Base-by-base conservation (phyloP, 1,140 invertebrate species). In the Asbolus verrucosus region DNA sequence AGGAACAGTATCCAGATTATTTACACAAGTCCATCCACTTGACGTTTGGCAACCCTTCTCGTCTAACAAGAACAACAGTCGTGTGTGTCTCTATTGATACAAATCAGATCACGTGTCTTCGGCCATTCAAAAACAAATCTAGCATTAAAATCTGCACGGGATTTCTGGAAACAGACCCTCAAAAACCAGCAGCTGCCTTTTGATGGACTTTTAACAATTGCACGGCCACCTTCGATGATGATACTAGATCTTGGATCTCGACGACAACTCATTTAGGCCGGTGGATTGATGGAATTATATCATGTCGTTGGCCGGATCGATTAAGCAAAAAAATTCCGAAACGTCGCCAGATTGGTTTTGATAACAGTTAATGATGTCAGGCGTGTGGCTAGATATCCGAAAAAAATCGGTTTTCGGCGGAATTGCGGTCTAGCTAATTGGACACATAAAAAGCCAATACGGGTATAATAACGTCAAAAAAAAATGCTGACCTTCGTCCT, bases 241-340 rank as follows among this genome's bases (percentile, higher is more conserved):
- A 39, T 59, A 66, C 65, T 69, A 54, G 27, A n/a, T 15, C 11
- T 31, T 13, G 30, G 24, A 18, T 59, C 5, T 24, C 43, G 71
- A 54, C 60, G 71, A 73, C 71, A 70, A 73, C 71, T 73, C 61
- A 72, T 72, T 72, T 69, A n/a, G n/a, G n/a, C n/a, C n/a, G n/a
- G n/a, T n/a, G n/a, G n/a, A n/a, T n/a, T n/a, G n/a, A n/a, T 63
- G 19, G 31, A 13, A 27, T 36, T 36, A 36, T 36, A 36, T 36
- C 6, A 8, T 30, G 27, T 30, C 4, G 2, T 38, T 9, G 33
- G 33, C 3, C 6, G 33, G 6, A 38, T 38, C 39, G 39, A 43
- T 43, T 43, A 43, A 43, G 39, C 15, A 15, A 43, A 43, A 43
- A 43, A 43, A 27, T 4, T 27, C 13, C 5, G 39, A 1, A 38